Percentiles rank a stretch among this genome's conserved stretches.
Conservation (phyloP, 2,888 invertebrate genomes). For the Papilio gigon region DNA sequence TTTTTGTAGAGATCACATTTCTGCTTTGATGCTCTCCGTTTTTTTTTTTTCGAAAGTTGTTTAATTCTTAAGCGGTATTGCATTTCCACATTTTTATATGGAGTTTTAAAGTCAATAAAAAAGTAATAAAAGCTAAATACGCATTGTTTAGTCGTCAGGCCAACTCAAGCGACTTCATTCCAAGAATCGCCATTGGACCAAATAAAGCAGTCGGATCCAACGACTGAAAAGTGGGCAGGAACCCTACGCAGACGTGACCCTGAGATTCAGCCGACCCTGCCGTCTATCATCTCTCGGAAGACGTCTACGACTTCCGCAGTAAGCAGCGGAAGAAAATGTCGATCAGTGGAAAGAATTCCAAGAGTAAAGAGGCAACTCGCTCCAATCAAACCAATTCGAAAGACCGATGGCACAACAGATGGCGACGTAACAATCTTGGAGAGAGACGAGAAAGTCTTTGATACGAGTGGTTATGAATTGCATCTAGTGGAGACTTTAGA, state of each 20-base stretch:
- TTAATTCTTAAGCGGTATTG: background rate
- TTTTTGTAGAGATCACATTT: background rate
- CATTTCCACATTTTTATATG: slow-evolving; percentile 30
- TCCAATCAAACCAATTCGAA: slow-evolving; percentile 69
- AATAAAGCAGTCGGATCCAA: slow-evolving; percentile 67
- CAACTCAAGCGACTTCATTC: slow-evolving; percentile 62
- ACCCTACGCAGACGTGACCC: slow-evolving; percentile 85
- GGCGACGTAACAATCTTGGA: slow-evolving; percentile 68
- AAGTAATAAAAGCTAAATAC: background rate
- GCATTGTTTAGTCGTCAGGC: slow-evolving; percentile 67
- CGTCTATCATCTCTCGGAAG: slow-evolving; percentile 81
- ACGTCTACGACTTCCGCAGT: slow-evolving; percentile 76
- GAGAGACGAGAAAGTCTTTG: slow-evolving; percentile 81
- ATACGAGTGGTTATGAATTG: slow-evolving; percentile 86
- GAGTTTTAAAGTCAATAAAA: slow-evolving; percentile 10
- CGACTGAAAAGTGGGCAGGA: slow-evolving; percentile 86
- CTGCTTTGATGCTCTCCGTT: background rate
- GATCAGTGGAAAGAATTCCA: slow-evolving; percentile 75
- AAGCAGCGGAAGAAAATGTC: slow-evolving; percentile 68
- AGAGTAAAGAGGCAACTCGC: slow-evolving; percentile 61
- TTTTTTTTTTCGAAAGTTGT: background rate
- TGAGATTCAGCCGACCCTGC: slow-evolving; percentile 84
- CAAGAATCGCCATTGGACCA: slow-evolving; percentile 60
- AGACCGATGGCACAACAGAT: slow-evolving; percentile 68
- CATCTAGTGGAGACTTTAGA: slow-evolving; percentile 92